Conservation (phyloP, 2,797 vertebrate species). For the Jordanella pulchra region DNA sequence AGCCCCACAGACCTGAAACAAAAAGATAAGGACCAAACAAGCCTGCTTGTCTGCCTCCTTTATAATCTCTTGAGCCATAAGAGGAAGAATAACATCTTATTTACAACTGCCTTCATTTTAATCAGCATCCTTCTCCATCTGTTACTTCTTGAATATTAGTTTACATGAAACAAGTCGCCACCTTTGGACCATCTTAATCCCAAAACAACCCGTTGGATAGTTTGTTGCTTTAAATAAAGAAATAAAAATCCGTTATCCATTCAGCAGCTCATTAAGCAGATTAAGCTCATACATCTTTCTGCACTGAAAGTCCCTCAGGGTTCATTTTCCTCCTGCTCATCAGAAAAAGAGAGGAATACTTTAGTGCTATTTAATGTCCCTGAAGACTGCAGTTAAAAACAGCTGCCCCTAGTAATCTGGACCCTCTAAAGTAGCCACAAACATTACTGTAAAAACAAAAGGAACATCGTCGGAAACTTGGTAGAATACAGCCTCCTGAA, state of each 20-base stretch:
- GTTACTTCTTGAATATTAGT: background rate
- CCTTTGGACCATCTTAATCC: background rate
- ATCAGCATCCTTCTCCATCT: background rate
- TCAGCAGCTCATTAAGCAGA: constrained; percentile 3
- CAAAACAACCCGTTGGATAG: constrained; percentile 4
- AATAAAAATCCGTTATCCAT: background rate
- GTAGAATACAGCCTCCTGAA: constrained; percentile 19
- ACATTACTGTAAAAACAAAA: constrained; percentile 33
- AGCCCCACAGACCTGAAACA: constrained; percentile 62
- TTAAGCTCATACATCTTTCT: constrained; percentile 7
- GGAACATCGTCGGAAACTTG: constrained; percentile 10
- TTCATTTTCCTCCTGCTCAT: background rate
- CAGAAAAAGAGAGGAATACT: constrained; percentile 11
- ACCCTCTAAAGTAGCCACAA: constrained; percentile 14
- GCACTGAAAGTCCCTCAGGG: constrained; percentile 12
- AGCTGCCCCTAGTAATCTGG: constrained; percentile 32
- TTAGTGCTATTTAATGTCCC: constrained; percentile 19
- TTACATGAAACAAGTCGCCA: background rate
- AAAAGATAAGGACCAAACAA: constrained; percentile 59
- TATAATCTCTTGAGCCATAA: constrained; percentile 30
- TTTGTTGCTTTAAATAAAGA: constrained; percentile 1
- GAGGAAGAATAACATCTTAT: constrained; percentile 25
- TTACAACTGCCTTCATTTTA: constrained; percentile 2
- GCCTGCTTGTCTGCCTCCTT: constrained; percentile 67
- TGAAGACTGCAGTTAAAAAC: constrained; percentile 27